Conservation (phyloP, 2,113 vertebrate genomes). For the Ia io region DNA sequence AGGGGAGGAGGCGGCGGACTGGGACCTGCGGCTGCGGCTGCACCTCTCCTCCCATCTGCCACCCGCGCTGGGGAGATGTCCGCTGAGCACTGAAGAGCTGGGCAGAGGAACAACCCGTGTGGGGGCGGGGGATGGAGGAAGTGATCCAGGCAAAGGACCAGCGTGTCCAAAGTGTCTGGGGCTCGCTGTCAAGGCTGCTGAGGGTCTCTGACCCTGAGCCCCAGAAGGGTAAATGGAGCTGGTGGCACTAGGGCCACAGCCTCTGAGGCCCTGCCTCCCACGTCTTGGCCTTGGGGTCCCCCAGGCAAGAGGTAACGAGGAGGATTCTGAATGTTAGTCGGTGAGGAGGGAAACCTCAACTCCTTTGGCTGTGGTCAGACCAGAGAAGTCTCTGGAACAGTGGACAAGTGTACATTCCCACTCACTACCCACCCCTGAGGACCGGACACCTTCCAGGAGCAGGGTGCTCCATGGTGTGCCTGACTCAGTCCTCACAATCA, state of each 20-base stretch:
- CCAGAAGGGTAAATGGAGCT: fast-evolving
- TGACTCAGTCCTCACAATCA: background rate
- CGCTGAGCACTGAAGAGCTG: fast-evolving
- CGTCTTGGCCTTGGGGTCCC: background rate
- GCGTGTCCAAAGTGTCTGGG: fast-evolving
- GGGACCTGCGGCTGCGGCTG: fast-evolving
- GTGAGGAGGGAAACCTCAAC: background rate
- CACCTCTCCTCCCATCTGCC: background rate
- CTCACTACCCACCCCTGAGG: fast-evolving
- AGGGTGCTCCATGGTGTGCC: background rate
- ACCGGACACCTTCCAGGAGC: fast-evolving
- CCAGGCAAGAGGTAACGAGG: background rate
- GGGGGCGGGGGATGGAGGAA: background rate
- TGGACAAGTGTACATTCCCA: background rate
- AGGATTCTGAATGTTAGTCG: background rate
- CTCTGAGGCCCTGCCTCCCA: background rate
- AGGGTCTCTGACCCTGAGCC: background rate
- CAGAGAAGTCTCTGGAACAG: background rate
- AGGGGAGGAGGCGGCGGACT: fast-evolving
- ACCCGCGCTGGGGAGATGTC: background rate
- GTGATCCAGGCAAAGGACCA: background rate
- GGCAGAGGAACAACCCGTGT: background rate
- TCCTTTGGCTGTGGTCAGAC: background rate
- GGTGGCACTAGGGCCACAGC: fast-evolving
- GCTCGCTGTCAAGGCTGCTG: background rate